Conservation (phyloP, 37 sponge, comb jelly and placozoan genomes). For the Dysidea cf. avara region DNA sequence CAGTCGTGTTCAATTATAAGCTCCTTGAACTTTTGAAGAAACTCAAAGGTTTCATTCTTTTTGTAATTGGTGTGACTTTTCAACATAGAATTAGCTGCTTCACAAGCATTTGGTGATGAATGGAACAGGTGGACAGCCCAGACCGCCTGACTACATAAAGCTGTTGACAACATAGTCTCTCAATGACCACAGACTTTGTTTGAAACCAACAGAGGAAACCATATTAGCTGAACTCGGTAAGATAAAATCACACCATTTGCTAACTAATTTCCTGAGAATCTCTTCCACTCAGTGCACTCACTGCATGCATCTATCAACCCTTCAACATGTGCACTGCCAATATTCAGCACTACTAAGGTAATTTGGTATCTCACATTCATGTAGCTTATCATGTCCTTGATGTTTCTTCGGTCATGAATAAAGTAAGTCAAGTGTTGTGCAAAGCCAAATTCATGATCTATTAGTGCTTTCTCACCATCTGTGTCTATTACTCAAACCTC, state of each 20-base stretch:
- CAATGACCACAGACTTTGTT: neutral
- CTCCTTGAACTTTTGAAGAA: constrained; percentile 17
- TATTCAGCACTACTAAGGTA: constrained; percentile 20
- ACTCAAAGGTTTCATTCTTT: constrained; percentile 18
- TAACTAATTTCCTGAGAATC: too few relatives aligned
- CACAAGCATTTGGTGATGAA: constrained; percentile 41
- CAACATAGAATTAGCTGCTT: constrained; percentile 31
- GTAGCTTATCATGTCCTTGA: constrained; percentile 8
- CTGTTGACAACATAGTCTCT: constrained; percentile 8
- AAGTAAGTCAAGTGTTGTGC: constrained; percentile 42
- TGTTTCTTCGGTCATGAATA: constrained; percentile 25
- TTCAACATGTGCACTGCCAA: constrained; percentile 21
- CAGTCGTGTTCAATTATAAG: constrained; percentile 25
- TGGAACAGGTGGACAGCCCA: constrained; percentile 23
- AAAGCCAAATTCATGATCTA: constrained; percentile 56
- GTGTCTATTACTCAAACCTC: constrained; percentile 47
- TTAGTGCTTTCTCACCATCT: constrained; percentile 44
- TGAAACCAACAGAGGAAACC: constrained; percentile 15
- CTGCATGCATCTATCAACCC: constrained; percentile 27
- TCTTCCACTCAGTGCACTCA: constrained; percentile 17
- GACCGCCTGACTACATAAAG: constrained; percentile 22
- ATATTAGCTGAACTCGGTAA: neutral
- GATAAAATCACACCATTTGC: neutral
- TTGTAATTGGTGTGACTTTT: constrained; percentile 40
- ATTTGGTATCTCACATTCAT: neutral